Evolutionary conservation across 2,113 vertebrate genomes (phyloP).

Genomic region (Laterallus jamaicensis): DNA sequence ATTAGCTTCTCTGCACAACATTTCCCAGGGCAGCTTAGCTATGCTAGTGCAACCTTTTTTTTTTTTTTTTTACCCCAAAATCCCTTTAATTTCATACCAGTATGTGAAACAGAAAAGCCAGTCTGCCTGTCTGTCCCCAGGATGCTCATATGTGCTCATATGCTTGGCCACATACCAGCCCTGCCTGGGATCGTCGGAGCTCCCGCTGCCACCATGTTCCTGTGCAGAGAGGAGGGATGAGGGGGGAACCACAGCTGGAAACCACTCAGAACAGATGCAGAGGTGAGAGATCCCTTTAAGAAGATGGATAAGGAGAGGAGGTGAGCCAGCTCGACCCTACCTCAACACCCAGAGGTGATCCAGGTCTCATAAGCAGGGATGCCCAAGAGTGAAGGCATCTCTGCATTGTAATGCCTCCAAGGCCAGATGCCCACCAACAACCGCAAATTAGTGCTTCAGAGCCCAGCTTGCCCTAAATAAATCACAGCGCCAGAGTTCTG

Average conservation of each 20-base stretch:
- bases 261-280: not conserved
- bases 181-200: not conserved
- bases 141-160: not conserved
- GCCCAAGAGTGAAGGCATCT: not conserved
- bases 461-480: not conserved
- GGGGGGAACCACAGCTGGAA: not conserved
- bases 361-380: not conserved
- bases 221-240: not conserved
- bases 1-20: not conserved
- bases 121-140: not conserved
- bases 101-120: not conserved
- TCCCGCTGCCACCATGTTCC: not conserved
- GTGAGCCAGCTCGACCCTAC: not conserved
- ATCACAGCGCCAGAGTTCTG: not conserved
- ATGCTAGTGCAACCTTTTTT: not conserved
- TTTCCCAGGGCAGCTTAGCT: slow-evolving; percentile 16
- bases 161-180: not conserved
- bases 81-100: not conserved
- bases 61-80: not conserved
- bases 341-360: not conserved
- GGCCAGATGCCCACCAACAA: not conserved
- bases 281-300: not conserved
- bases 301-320: not conserved
- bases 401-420: not conserved
- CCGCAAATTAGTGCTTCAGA: not conserved